Evolutionary conservation across 2,888 invertebrate species (phyloP).

Genomic region (Adelphocoris suturalis): DNA sequence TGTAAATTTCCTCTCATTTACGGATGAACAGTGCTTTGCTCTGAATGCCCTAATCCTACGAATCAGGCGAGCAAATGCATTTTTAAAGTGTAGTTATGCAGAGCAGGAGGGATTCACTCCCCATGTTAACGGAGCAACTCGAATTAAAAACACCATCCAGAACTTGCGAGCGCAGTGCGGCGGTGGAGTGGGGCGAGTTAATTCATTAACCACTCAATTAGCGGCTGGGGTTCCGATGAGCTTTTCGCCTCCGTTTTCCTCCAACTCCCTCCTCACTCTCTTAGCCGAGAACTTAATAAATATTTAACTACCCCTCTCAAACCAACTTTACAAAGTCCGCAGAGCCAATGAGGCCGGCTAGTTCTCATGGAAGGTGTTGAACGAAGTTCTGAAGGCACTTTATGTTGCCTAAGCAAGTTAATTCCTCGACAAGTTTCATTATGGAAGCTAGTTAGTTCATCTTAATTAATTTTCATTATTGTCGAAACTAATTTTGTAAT

Average conservation of each 20-base stretch:
- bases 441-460: not conserved
- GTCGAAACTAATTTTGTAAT: no score
- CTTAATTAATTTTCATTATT: no score
- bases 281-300: not conserved
- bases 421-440: not conserved
- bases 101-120: not conserved
- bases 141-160: constrained; percentile 6
- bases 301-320: constrained; percentile 9
- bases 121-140: not conserved
- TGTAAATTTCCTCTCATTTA: no score
- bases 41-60: not conserved
- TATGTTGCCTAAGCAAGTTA: not conserved
- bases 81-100: constrained; percentile 13
- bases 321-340: not conserved
- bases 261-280: not conserved
- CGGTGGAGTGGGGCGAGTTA: not conserved
- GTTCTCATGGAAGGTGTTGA: not conserved
- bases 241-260: not conserved
- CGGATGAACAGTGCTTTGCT: not conserved
- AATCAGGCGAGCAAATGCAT: not conserved
- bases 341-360: not conserved
- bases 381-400: constrained; percentile 12
- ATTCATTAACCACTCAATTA: constrained; percentile 42
- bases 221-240: constrained; percentile 10
- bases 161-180: not conserved